Percentiles rank a stretch among this genome's conserved stretches.
Evolutionary conservation across 2,797 vertebrate species (phyloP).

Genomic region (Lepidocolaptes lacrymiger): DNA sequence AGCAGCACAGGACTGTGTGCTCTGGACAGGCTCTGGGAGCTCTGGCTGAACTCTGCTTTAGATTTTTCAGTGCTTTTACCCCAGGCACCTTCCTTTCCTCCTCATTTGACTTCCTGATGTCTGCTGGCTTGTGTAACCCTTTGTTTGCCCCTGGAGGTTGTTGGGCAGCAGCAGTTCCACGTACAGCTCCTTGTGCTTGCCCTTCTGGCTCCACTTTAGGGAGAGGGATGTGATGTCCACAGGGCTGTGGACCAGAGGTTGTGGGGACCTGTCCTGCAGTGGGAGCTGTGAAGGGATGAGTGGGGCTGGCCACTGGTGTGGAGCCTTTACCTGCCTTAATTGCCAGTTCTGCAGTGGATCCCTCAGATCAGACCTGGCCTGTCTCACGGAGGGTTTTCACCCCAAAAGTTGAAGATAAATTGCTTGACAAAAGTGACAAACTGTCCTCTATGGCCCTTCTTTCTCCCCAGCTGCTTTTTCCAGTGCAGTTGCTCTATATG

Average conservation of each 20-base stretch:
- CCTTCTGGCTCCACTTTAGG: rapidly evolving
- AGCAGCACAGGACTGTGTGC: background rate
- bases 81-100: background rate
- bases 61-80: background rate
- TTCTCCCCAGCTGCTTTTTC: background rate
- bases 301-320: rapidly evolving
- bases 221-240: background rate
- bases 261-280: rapidly evolving
- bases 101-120: background rate
- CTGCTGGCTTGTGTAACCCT: rapidly evolving
- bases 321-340: background rate
- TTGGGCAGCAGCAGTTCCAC: background rate
- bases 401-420: background rate
- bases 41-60: background rate
- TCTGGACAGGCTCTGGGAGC: background rate
- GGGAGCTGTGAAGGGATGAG: background rate
- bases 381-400: background rate
- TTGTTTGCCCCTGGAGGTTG: background rate
- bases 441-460: background rate
- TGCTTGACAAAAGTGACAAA: background rate
- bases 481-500: rapidly evolving
- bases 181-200: rapidly evolving
- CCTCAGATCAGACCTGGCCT: background rate
- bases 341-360: background rate
- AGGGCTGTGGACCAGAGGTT: background rate